These are phyloP conservation scores for Microctonus hyperodae DNA, from an alignment of 2,888 invertebrate genomes.

Conservation along the genomic window DNA sequence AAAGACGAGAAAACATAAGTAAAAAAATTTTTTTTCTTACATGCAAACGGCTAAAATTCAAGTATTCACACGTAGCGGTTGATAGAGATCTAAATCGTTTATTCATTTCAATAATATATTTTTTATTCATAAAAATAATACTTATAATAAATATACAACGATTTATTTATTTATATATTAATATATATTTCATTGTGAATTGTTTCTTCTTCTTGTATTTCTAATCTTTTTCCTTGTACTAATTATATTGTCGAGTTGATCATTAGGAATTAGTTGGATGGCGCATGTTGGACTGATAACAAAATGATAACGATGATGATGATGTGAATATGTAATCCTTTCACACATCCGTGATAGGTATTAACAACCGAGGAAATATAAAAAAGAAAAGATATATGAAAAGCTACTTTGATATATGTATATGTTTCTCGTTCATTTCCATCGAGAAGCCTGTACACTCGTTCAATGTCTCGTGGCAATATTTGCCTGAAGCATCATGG, in stretches of 20 bases:
- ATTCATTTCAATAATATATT: no score
- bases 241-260: no score
- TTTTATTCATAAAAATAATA: no score
- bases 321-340: neutral
- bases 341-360: neutral
- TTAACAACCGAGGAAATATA: neutral
- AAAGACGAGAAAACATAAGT: slow-evolving; percentile 5
- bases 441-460: neutral
- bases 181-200: no score
- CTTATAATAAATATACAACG: no score
- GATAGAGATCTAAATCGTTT: no score
- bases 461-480: slow-evolving; percentile 16
- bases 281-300: neutral
- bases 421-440: neutral
- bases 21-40: neutral
- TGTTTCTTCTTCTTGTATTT: neutral
- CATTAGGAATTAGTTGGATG: neutral
- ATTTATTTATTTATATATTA: no score
- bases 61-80: no score
- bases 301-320: slow-evolving; percentile 2
- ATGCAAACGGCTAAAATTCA: no score
- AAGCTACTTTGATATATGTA: neutral
- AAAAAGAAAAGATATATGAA: neutral
- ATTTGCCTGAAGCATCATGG: slow-evolving; percentile 25
- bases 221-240: no score